Evolutionary conservation across 1,140 invertebrate genomes (phyloP).

Genomic region (Diachasmimorpha longicaudata): DNA sequence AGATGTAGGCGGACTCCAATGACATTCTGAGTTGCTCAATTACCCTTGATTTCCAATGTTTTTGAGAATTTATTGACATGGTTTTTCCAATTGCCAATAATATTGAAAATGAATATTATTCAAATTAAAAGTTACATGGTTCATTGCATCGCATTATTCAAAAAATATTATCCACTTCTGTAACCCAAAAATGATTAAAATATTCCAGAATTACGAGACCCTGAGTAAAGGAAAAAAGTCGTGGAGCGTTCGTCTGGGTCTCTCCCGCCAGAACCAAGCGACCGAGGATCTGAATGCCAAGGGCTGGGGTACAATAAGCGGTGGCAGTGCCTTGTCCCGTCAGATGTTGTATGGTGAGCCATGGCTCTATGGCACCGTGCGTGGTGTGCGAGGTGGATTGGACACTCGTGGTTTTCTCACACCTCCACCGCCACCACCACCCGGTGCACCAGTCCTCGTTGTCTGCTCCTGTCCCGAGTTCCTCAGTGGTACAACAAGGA

Average conservation of each 20-base stretch:
- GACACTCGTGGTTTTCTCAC: conserved; percentile 36
- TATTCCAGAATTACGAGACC: conserved; percentile 54
- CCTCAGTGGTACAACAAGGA: conserved; percentile 75
- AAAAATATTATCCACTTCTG: too few relatives aligned
- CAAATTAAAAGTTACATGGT: too few relatives aligned
- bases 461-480: conserved; percentile 80
- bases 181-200: too few relatives aligned
- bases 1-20: too few relatives aligned
- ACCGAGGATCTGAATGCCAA: conserved; percentile 56
- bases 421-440: conserved; percentile 37
- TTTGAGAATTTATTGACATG: too few relatives aligned
- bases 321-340: conserved; percentile 70
- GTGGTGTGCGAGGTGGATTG: conserved; percentile 51
- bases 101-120: too few relatives aligned
- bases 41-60: too few relatives aligned
- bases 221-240: conserved; percentile 59
- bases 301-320: conserved; percentile 64
- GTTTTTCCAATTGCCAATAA: too few relatives aligned
- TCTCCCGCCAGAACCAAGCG: conserved; percentile 52
- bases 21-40: too few relatives aligned
- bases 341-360: conserved; percentile 83
- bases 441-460: conserved; percentile 69
- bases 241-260: conserved; percentile 58
- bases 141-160: too few relatives aligned
- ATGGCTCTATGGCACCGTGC: conserved; percentile 80